Evolutionary conservation across 2,113 vertebrate species (phyloP), one percentile per base, ranked within the genome.

Genomic region (Ellobius talpinus): DNA sequence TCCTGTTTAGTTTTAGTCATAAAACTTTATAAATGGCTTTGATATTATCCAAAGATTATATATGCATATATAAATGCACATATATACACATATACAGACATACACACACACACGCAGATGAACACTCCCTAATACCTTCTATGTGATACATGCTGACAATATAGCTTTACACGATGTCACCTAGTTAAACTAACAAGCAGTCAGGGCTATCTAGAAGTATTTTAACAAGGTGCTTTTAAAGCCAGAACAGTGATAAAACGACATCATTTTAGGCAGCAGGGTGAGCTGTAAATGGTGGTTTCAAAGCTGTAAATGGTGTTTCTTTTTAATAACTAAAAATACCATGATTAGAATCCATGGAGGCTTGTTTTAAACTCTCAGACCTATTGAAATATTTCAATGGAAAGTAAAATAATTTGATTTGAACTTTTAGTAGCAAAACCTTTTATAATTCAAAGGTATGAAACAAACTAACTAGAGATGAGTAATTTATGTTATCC

Each of bases 241-340:
- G 23, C 79, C 39, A 39, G 55, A 84, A 4, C 36, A 84, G 21
- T 39, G 36, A 42, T 63, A 84, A 63, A 84, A 42, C 42, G 58
- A 13, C n/a, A 42, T 84, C 13, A 0, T 29, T 84, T 63, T 14
- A 82, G 52, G 36, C 12, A 63, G 13, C 36, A 82, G 23, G 24
- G n/a, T 63, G n/a, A 63, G 7, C 55, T 42, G n/a, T 82, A 82
- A 58, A 76, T 70, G n/a, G 26, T 72, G 78, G 47, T 86, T 89
- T 74, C 24, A 79, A 29, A 86, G 31, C 45, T 89, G n/a, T n/a
- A n/a, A n/a, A n/a, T n/a, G n/a, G n/a, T n/a, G 19, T 73, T 82
- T 73, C 8, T 92, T 73, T 63, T 96, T 92, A 87, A 45, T 65
- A 24, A 87, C 11, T 88, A 68, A 95, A 90, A 94, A 65, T 50